A percentile compares a stretch with the other conserved stretches of the same genome.
phyloP scores from a whole-genome alignment of 1,140 invertebrate species.

The Danaus melanippus region DNA sequence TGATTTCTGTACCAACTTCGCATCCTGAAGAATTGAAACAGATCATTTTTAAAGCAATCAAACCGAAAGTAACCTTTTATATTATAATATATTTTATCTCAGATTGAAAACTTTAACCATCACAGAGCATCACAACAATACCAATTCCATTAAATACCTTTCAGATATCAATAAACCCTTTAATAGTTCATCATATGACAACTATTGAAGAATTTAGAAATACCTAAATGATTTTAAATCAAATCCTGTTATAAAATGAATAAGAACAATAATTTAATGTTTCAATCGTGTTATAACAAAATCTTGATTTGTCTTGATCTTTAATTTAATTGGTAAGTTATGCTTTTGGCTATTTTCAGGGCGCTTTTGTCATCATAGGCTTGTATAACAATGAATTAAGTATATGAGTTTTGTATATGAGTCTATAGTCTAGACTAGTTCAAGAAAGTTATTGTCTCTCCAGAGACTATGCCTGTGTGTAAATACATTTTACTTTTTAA shows the following conservation, averaged over 20 bases:
- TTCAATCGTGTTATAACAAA: conserved; percentile 18
- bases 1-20: conserved; percentile 20
- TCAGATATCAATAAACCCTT: conserved; percentile 18
- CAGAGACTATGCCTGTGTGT: too few species aligned
- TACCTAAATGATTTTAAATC: conserved; percentile 6
- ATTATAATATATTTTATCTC: conserved; percentile 18
- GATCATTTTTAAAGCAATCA: too few species aligned
- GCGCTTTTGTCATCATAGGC: conserved; percentile 32
- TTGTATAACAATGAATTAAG: conserved; percentile 1
- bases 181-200: conserved; percentile 20
- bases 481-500: too few species aligned
- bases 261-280: background rate
- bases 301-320: conserved; percentile 2
- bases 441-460: too few species aligned
- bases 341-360: conserved; percentile 25
- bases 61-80: background rate
- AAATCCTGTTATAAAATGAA: background rate
- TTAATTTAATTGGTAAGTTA: conserved; percentile 21
- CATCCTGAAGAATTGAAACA: conserved; percentile 17
- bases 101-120: conserved; percentile 37
- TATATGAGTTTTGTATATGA: background rate
- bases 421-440: too few species aligned
- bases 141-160: conserved; percentile 29
- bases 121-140: conserved; percentile 36
- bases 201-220: conserved; percentile 16